These are phyloP conservation scores for Deilephila elpenor DNA, from an alignment of 2,888 invertebrate genomes.

Conservation along the genomic window DNA sequence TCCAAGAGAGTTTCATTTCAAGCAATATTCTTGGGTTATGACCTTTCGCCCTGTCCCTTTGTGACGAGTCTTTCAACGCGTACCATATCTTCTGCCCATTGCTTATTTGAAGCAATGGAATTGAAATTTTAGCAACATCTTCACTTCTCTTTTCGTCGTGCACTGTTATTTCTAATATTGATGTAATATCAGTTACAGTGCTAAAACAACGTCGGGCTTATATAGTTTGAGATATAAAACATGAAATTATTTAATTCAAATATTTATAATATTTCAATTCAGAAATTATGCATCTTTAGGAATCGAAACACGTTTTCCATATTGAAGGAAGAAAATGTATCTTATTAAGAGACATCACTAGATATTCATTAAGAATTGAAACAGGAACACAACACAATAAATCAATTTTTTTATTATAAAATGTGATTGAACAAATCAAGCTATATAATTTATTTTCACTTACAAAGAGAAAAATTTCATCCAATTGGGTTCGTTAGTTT, in stretches of 20 bases:
- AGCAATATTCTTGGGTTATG: conserved; percentile 91
- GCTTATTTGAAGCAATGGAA: conserved; percentile 92
- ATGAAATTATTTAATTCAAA: too few relatives aligned
- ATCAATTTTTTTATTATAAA: too few relatives aligned
- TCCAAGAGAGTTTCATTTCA: conserved; percentile 96
- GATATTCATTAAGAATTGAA: too few relatives aligned
- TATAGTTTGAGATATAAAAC: background rate
- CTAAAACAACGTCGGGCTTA: conserved; percentile 73
- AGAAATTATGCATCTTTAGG: too few relatives aligned
- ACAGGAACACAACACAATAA: too few relatives aligned
- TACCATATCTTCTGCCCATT: conserved; percentile 97
- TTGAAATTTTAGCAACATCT: conserved; percentile 94
- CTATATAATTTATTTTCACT: conserved; percentile 58
- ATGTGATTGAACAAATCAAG: too few relatives aligned
- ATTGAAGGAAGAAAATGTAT: too few relatives aligned
- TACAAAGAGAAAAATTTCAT: conserved; percentile 98
- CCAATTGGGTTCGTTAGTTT: conserved; percentile 97
- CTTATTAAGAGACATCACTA: too few relatives aligned
- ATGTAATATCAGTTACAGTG: conserved; percentile 95
- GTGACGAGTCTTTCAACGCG: conserved; percentile 95
- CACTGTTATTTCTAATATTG: conserved; percentile 95
- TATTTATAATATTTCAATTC: too few relatives aligned
- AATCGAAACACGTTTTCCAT: too few relatives aligned
- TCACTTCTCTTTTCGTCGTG: conserved; percentile 98
- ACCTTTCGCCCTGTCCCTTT: conserved; percentile 93